Percentiles rank a stretch among this genome's conserved stretches.
These are phyloP conservation scores for Enoplosus armatus DNA, from an alignment of 2,797 vertebrate species.

Conservation along the genomic window DNA sequence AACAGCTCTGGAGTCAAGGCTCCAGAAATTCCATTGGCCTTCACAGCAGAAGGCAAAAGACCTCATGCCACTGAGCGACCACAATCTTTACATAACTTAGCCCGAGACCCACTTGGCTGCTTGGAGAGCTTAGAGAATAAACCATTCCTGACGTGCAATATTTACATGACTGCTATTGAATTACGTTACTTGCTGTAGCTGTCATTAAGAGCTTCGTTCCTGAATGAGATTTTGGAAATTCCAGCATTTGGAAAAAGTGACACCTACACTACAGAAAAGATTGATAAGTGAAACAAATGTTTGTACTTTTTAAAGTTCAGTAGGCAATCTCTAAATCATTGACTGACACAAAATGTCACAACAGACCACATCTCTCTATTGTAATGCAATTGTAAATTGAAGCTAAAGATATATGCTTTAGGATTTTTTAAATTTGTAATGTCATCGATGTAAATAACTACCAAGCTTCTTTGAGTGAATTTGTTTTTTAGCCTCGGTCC, in stretches of 20 bases:
- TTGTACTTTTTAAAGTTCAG: not conserved
- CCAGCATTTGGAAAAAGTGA: conserved; percentile 59
- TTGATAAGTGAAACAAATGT: not conserved
- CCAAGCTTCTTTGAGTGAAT: conserved; percentile 34
- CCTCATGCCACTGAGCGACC: conserved; percentile 61
- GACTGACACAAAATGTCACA: not conserved
- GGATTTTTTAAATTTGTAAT: too few relatives aligned
- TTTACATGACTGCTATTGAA: conserved; percentile 65
- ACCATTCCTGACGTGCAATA: conserved; percentile 52
- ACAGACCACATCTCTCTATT: not conserved
- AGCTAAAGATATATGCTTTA: not conserved
- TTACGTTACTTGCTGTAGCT: conserved; percentile 49
- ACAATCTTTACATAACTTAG: conserved; percentile 73
- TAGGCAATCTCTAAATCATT: not conserved
- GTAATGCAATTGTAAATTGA: not conserved
- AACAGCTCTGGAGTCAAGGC: conserved; percentile 58
- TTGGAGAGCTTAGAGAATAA: conserved; percentile 50
- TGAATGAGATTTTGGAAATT: conserved; percentile 46
- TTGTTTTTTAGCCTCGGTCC: conserved; percentile 28
- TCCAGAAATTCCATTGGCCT: conserved; percentile 67
- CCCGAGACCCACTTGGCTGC: conserved; percentile 64
- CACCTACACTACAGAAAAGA: conserved; percentile 6
- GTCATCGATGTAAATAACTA: conserved; percentile 19
- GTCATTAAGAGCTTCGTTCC: conserved; percentile 51
- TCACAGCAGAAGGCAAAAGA: conserved; percentile 58